phyloP scores from a whole-genome alignment of 2,113 vertebrate species.

The Larimichthys polyactis region DNA sequence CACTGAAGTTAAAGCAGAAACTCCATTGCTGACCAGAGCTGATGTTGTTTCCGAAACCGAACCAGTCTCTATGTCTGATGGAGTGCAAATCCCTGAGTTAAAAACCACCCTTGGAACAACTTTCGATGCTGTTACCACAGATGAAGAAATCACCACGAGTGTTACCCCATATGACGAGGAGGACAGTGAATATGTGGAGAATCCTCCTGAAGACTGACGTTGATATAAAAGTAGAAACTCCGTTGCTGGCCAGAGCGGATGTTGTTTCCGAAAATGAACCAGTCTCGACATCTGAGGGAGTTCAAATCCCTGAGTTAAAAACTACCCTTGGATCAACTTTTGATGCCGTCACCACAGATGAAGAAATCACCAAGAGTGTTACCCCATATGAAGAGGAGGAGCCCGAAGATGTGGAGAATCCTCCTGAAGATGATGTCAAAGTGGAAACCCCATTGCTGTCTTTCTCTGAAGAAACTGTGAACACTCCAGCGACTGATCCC shows the following conservation, averaged over 20 bases:
- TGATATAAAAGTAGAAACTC: conserved; percentile 72
- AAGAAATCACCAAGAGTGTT: conserved; percentile 88
- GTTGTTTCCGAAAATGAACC: conserved; percentile 64
- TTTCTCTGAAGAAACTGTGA: conserved; percentile 56
- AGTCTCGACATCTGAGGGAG: conserved; percentile 79
- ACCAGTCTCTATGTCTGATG: conserved; percentile 79
- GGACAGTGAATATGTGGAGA: conserved; percentile 68
- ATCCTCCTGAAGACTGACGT: conserved; percentile 51
- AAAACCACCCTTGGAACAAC: conserved; percentile 90
- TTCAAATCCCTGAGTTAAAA: conserved; percentile 84
- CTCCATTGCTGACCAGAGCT: conserved; percentile 75
- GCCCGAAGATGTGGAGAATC: conserved; percentile 64
- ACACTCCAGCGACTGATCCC: conserved; percentile 26
- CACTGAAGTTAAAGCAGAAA: conserved; percentile 65
- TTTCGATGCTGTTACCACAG: conserved; percentile 88
- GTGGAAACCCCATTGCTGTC: conserved; percentile 82
- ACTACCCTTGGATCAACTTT: conserved; percentile 89
- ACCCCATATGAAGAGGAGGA: conserved; percentile 85
- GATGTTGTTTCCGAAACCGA: conserved; percentile 64
- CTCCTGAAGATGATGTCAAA: conserved; percentile 54
- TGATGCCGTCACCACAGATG: conserved; percentile 88
- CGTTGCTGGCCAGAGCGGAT: conserved; percentile 74
- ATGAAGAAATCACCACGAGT: conserved; percentile 88
- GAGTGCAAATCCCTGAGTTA: conserved; percentile 81
- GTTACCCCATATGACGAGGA: conserved; percentile 86